These are phyloP conservation scores for Spodoptera litura DNA, from an alignment of 1,140 invertebrate genomes.

Conservation along the genomic window DNA sequence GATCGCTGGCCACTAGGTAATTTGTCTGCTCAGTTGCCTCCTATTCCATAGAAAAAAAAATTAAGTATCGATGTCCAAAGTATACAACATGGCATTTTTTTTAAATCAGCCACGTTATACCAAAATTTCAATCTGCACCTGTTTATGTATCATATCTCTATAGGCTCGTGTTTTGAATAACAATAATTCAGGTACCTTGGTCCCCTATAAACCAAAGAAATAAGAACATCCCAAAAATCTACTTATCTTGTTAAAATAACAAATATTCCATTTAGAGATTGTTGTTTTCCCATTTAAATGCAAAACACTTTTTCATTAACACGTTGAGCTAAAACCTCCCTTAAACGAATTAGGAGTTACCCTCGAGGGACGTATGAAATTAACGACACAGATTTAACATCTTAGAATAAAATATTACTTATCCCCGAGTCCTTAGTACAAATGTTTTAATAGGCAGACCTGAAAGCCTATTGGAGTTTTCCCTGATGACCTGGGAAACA, in stretches of 20 bases:
- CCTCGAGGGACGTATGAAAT: slow-evolving; percentile 62
- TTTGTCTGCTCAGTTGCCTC: too few species aligned
- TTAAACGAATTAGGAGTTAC: slow-evolving; percentile 65
- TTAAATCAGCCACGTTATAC: too few species aligned
- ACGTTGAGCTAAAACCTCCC: slow-evolving; percentile 60
- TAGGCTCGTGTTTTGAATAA: not conserved
- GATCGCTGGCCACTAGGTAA: too few species aligned
- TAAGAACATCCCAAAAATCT: slow-evolving; percentile 5
- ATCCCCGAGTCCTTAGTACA: slow-evolving; percentile 9
- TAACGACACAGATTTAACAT: slow-evolving; percentile 53
- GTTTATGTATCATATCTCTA: too few species aligned
- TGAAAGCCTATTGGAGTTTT: not conserved
- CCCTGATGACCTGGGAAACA: not conserved
- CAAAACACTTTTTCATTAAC: slow-evolving; percentile 69
- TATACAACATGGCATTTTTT: too few species aligned
- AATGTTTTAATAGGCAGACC: not conserved
- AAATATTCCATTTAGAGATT: slow-evolving; percentile 54
- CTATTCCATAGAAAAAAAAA: too few species aligned
- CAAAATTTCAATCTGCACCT: too few species aligned
- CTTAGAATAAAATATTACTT: slow-evolving; percentile 47
- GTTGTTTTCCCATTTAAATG: slow-evolving; percentile 66
- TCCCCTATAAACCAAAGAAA: not conserved
- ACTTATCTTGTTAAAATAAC: slow-evolving; percentile 38
- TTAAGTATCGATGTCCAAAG: too few species aligned
- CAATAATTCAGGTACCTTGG: too few species aligned